Evolutionary conservation across 2,797 vertebrate genomes (phyloP), one percentile per base, ranked within the genome.

Genomic region (Enteromius radiatus): DNA sequence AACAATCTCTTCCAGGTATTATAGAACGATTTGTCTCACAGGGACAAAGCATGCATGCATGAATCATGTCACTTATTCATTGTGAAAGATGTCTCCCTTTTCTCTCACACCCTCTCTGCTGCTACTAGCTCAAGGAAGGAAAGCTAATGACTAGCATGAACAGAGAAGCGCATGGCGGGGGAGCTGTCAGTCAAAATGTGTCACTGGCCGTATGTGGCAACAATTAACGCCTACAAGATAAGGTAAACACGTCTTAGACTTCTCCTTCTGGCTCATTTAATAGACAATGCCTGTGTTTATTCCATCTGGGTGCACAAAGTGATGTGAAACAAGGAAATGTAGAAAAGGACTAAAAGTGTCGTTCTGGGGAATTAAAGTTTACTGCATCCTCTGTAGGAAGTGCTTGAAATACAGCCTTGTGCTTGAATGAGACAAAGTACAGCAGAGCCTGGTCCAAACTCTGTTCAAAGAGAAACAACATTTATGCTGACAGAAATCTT

Each of bases 201-300:
- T 76, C 81, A 68, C 47, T 12, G 33, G 33, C 45, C 0, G 23
- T 75, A 75, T 56, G 80, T 75, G 80, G 80, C 47, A 82, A 82
- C 81, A 76, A 82, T 82, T 76, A 82, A 69, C 49, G 74, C 81
- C 81, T 82, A 45, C 73, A 76, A 75, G 47, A 76, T 68, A 69
- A 82, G 73, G 73, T 82, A 82, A 68, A 82, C 64, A 61, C 9
- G 38, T 68, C 73, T 76, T 33, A 31, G 47, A 82, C 61, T 68
- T 75, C 49, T 38, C 64, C 56, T 81, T 52, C 73, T 81, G 73
- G 41, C 59, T 81, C 65, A 85, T 77, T 85, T 77, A 81, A 59
- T 70, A 78, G 52, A 81, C 79, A 81, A 71, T 41, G 67, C 9
- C 33, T 61, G 41, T 78, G 79, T 71, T 84, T 77, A 85, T 85